phyloP scores from a whole-genome alignment of 2,888 invertebrate species.

The Prosopocoilus inquinatus region DNA sequence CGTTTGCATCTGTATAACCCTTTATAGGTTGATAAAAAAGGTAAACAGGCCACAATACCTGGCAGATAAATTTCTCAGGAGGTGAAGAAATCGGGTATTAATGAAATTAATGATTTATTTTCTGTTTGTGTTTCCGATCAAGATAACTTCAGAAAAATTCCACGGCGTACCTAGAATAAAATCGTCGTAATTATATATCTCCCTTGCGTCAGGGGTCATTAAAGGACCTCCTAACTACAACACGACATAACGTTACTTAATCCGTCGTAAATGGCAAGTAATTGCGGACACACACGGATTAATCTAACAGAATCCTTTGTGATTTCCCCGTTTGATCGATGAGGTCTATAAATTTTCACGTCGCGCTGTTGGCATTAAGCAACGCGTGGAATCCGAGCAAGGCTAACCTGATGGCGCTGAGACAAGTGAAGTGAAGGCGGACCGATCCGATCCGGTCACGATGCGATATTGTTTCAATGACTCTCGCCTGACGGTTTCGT shows the following conservation, averaged over 20 bases:
- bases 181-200: no score
- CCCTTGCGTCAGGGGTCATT: no score
- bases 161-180: no score
- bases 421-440: slow-evolving; percentile 34
- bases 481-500: slow-evolving; percentile 33
- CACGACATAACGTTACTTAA: background rate
- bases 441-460: slow-evolving; percentile 33
- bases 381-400: slow-evolving; percentile 29
- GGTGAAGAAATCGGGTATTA: no score
- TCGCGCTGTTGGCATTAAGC: slow-evolving; percentile 6
- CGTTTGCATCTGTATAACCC: no score
- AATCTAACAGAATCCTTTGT: background rate
- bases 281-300: background rate
- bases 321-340: slow-evolving; percentile 4
- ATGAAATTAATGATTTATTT: no score
- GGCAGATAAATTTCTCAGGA: no score
- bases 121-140: no score
- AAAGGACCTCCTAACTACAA: no score
- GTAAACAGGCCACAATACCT: no score
- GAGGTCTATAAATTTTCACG: slow-evolving; percentile 5
- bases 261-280: slow-evolving; percentile 1
- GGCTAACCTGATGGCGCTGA: slow-evolving; percentile 30
- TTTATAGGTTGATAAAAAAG: no score
- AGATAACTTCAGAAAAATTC: no score
- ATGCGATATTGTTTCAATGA: slow-evolving; percentile 36